phyloP scores from a whole-genome alignment of 2,888 invertebrate genomes.

The Aporophyla lueneburgensis region DNA sequence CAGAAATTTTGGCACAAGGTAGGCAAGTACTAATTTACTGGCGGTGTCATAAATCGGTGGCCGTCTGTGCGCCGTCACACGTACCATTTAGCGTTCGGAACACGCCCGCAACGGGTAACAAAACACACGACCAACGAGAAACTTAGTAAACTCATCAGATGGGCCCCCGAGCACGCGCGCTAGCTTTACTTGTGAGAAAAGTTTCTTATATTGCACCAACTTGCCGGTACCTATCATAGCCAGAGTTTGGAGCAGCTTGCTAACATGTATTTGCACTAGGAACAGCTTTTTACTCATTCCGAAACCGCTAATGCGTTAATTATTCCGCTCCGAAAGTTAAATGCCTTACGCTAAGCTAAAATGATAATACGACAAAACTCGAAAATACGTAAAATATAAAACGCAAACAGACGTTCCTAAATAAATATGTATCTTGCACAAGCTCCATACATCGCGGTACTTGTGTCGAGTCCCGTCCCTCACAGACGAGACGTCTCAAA shows the following conservation, averaged over 20 bases:
- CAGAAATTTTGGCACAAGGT: constrained; percentile 9
- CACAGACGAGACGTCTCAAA: constrained; percentile 84
- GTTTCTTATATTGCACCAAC: constrained; percentile 83
- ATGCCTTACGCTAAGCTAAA: constrained; percentile 16
- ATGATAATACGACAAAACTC: constrained; percentile 10
- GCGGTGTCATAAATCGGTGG: constrained; percentile 36
- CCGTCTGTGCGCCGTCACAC: constrained; percentile 57
- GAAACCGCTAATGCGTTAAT: constrained; percentile 43
- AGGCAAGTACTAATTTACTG: constrained; percentile 29
- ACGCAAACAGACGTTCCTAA: constrained; percentile 42
- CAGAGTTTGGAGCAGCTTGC: constrained; percentile 64
- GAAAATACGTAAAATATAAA: constrained; percentile 46
- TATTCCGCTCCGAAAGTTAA: constrained; percentile 19
- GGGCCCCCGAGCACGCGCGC: constrained; percentile 79
- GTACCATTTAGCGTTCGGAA: constrained; percentile 76
- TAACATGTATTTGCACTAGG: constrained; percentile 48
- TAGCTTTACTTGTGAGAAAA: constrained; percentile 82
- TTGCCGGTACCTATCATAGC: constrained; percentile 75
- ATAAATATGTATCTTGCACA: constrained; percentile 57
- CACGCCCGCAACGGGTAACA: constrained; percentile 77
- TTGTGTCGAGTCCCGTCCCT: constrained; percentile 73
- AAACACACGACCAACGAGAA: constrained; percentile 78
- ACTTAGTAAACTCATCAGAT: constrained; percentile 88
- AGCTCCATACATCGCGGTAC: constrained; percentile 73
- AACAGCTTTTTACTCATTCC: constrained; percentile 43